Percentiles rank a stretch among this genome's conserved stretches.
These are phyloP conservation scores for Protomyctophum bolini DNA, from an alignment of 2,113 vertebrate species.

Conservation along the genomic window DNA sequence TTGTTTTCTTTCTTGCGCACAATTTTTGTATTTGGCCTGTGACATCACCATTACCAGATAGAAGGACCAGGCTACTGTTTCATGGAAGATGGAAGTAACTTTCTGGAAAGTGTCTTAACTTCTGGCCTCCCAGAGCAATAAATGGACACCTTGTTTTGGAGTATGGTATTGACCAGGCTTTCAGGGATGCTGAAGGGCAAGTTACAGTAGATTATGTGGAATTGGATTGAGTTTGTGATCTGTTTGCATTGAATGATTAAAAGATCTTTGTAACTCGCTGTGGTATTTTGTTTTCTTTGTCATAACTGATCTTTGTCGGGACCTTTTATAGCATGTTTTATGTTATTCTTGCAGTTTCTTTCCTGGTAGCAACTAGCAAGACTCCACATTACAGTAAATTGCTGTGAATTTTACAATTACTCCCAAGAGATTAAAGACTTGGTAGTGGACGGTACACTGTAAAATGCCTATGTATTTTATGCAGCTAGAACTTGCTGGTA, in stretches of 20 bases:
- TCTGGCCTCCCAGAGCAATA: slow-evolving; percentile 9
- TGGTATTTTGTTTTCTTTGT: slow-evolving; percentile 26
- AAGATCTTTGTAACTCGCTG: slow-evolving; percentile 40
- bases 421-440: too few species aligned
- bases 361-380: too few species aligned
- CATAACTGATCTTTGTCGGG: neutral
- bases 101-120: neutral
- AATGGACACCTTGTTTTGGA: neutral
- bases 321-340: neutral
- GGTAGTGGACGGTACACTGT: too few species aligned
- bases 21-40: neutral
- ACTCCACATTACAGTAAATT: slow-evolving; percentile 4
- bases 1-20: neutral
- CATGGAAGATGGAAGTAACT: neutral
- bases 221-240: slow-evolving; percentile 38
- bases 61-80: neutral
- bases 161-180: neutral
- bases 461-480: slow-evolving; percentile 46
- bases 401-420: neutral
- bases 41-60: neutral
- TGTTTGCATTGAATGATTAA: slow-evolving; percentile 57
- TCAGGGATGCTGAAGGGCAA: slow-evolving; percentile 8
- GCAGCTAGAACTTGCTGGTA: slow-evolving; percentile 44
- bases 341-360: slow-evolving; percentile 1
- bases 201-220: neutral